phyloP scores from a whole-genome alignment of 2,888 invertebrate species.

The Mythimna albipuncta region DNA sequence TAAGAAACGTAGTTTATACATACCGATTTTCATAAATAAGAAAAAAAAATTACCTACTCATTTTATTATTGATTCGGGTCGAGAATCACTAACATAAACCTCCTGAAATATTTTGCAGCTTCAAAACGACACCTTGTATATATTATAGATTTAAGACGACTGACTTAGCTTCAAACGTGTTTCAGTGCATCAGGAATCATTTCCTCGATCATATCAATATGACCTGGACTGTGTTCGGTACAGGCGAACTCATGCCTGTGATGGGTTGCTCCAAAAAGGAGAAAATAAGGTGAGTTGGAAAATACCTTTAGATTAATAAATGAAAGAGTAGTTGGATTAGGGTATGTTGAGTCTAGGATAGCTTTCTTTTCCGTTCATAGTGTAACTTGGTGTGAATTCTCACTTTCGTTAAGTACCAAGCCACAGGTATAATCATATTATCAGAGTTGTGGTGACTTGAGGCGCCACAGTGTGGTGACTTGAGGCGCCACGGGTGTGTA shows the following conservation, averaged over 20 bases:
- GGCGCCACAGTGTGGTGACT: no score
- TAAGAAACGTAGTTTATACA: no score
- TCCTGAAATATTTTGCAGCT: no score
- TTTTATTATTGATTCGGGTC: no score
- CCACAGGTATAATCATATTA: no score
- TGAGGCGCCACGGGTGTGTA: no score
- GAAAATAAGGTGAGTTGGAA: slow-evolving; percentile 33
- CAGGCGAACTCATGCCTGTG: slow-evolving; percentile 80
- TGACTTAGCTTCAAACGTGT: background rate
- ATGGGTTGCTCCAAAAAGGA: slow-evolving; percentile 68
- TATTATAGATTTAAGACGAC: background rate
- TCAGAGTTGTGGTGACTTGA: no score
- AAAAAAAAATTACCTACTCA: no score
- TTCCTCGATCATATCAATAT: slow-evolving; percentile 90
- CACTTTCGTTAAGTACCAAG: background rate
- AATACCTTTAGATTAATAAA: background rate
- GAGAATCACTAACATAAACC: no score
- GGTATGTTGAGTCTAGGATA: background rate
- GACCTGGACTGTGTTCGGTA: slow-evolving; percentile 89
- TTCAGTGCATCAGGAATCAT: slow-evolving; percentile 84
- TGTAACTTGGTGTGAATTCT: background rate
- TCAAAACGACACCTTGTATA: no score
- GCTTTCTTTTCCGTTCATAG: background rate
- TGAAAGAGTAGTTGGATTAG: background rate
- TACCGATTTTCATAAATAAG: no score